Percentiles rank a stretch among this genome's conserved stretches.
Conservation (phyloP, 2,888 invertebrate genomes). For the Drosophila pseudotakahashii region DNA sequence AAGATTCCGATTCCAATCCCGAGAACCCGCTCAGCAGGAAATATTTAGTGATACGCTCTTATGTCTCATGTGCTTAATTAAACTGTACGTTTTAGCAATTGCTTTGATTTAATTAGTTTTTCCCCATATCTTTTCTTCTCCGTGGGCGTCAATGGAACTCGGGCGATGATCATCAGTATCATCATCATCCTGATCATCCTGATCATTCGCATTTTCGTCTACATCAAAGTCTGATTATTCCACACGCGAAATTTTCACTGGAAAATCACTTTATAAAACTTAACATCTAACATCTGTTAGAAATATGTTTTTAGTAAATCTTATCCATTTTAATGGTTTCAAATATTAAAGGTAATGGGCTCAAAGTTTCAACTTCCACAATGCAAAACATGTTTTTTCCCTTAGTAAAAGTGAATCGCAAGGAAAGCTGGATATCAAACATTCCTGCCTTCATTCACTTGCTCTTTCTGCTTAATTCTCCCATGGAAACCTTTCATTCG, state of each 20-base stretch:
- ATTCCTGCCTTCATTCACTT: background rate
- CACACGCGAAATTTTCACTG: background rate
- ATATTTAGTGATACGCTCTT: slow-evolving; percentile 58
- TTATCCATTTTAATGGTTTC: no score
- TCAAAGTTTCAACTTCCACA: background rate
- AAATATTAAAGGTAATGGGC: no score
- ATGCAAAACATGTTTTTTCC: no score
- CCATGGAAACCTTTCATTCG: slow-evolving; percentile 10
- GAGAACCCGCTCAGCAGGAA: slow-evolving; percentile 63
- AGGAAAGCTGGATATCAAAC: no score
- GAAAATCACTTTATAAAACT: background rate
- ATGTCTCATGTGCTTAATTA: slow-evolving; percentile 57
- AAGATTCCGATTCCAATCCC: slow-evolving; percentile 2
- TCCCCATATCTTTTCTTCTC: slow-evolving; percentile 3
- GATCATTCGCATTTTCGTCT: background rate
- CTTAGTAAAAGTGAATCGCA: background rate
- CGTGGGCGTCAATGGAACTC: slow-evolving; percentile 25
- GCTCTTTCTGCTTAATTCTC: slow-evolving; percentile 1
- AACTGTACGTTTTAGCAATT: slow-evolving; percentile 64
- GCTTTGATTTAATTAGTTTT: slow-evolving; percentile 72
- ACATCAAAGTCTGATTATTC: background rate
- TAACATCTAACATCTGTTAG: no score
- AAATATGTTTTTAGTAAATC: no score
- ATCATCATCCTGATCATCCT: background rate
- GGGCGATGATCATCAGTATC: background rate